A percentile compares a stretch with the other conserved stretches of the same genome.
phyloP scores from a whole-genome alignment of 2,797 vertebrate genomes.

The Gephyroberyx darwinii region DNA sequence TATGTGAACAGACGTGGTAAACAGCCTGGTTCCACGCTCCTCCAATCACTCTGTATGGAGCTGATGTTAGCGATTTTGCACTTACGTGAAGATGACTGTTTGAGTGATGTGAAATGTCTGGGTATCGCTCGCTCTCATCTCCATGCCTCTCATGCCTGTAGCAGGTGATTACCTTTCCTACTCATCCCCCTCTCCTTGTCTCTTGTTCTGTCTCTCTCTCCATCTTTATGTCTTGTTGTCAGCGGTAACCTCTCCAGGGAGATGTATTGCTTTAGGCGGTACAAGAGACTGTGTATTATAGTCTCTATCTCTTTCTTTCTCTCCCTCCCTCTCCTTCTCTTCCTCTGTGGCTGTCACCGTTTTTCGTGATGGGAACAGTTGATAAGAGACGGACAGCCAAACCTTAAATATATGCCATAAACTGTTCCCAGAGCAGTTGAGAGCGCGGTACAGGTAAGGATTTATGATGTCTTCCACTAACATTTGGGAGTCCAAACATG shows the following conservation, averaged over 20 bases:
- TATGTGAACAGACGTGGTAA: conserved; percentile 32
- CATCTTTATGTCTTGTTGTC: conserved; percentile 71
- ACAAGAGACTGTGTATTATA: conserved; percentile 72
- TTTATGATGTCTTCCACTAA: conserved; percentile 6
- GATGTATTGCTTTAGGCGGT: conserved; percentile 82
- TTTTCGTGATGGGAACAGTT: conserved; percentile 33
- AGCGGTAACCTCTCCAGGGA: conserved; percentile 76
- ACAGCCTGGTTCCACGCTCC: conserved; percentile 11
- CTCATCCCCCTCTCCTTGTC: conserved; percentile 41
- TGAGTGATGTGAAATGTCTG: conserved; percentile 46
- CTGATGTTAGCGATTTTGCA: conserved; percentile 42
- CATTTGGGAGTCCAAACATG: conserved; percentile 16
- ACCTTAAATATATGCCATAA: conserved; percentile 13
- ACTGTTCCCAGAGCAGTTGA: not conserved
- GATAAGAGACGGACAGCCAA: conserved; percentile 10
- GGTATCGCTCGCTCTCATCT: conserved; percentile 48
- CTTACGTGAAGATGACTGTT: conserved; percentile 41
- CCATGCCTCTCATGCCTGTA: conserved; percentile 51
- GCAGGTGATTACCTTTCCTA: conserved; percentile 66
- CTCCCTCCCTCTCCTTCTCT: conserved; percentile 28
- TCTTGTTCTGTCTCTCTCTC: conserved; percentile 42
- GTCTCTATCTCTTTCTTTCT: conserved; percentile 51
- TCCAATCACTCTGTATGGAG: conserved; percentile 30
- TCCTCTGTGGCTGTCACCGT: conserved; percentile 46
- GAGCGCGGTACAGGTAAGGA: not conserved